Evolutionary conservation across 2,797 vertebrate genomes (phyloP).

Genomic region (Esox masquinongy): DNA sequence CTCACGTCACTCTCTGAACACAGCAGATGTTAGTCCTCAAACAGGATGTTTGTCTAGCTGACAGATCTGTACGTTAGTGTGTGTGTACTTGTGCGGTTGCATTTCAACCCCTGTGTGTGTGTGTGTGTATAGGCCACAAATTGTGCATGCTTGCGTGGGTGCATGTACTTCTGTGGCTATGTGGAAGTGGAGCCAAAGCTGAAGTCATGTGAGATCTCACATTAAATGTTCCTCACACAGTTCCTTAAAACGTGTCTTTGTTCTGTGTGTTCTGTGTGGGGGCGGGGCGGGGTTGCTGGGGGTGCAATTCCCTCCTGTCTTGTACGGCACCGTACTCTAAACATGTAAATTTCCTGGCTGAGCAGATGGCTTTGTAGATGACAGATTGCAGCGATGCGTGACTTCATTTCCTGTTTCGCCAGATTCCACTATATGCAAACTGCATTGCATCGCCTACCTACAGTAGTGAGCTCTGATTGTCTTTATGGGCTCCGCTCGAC

Average conservation of each 20-base stretch:
- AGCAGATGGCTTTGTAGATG: background rate
- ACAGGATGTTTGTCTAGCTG: constrained; percentile 72
- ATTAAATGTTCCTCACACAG: constrained; percentile 9
- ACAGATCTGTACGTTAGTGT: constrained; percentile 13
- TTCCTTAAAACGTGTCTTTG: background rate
- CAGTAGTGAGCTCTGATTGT: background rate
- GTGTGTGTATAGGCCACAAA: constrained; percentile 14
- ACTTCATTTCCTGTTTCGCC: constrained; percentile 7
- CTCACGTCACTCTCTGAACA: constrained; percentile 61
- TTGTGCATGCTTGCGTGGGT: background rate
- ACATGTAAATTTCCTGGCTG: background rate
- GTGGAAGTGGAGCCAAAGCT: background rate
- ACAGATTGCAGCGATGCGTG: background rate
- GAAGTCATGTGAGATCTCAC: background rate
- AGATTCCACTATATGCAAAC: background rate
- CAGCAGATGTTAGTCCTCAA: constrained; percentile 66
- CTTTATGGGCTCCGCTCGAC: background rate
- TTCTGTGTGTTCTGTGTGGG: background rate
- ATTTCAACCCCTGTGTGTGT: constrained; percentile 27
- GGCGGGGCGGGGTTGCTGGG: background rate
- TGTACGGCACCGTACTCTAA: background rate
- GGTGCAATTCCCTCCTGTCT: background rate
- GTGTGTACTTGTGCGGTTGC: constrained; percentile 15
- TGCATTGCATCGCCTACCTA: background rate
- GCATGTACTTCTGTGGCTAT: constrained; percentile 5